Conservation (phyloP, 2,113 vertebrate genomes). For the Cololabis saira region DNA sequence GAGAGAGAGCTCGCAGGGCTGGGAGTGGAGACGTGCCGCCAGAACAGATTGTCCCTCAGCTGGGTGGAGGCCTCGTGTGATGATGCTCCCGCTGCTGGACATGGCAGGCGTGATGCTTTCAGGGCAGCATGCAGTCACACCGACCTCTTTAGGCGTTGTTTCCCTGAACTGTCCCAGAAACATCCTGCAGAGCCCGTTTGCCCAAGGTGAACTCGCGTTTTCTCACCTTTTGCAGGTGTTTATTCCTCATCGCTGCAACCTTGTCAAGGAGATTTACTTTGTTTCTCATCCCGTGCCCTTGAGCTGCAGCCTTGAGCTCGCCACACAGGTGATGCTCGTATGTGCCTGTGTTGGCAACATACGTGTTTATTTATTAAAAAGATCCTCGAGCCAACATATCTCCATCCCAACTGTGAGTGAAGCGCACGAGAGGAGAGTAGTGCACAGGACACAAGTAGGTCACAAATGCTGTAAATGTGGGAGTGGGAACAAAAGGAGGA, state of each 20-base stretch:
- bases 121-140: constrained; percentile 17
- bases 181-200: constrained; percentile 5
- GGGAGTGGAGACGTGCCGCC: constrained; percentile 36
- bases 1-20: constrained; percentile 16
- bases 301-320: neutral
- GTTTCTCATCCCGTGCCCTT: neutral
- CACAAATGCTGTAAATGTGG: constrained; percentile 41
- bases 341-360: constrained; percentile 19
- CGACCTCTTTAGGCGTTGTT: neutral
- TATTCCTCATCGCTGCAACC: constrained; percentile 9
- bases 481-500: constrained; percentile 5
- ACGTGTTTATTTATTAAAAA: constrained; percentile 61
- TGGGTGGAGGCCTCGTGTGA: constrained; percentile 48
- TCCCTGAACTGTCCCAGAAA: neutral
- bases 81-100: constrained; percentile 29
- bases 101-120: constrained; percentile 35
- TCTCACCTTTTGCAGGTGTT: constrained; percentile 14
- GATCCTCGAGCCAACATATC: constrained; percentile 29
- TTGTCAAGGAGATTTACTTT: constrained; percentile 5
- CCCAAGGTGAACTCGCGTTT: constrained; percentile 15
- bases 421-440: constrained; percentile 25
- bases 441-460: constrained; percentile 61
- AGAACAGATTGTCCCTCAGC: constrained; percentile 69
- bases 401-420: constrained; percentile 43
- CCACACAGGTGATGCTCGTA: constrained; percentile 5